Evolutionary conservation across 2,888 invertebrate species (phyloP), one percentile per base, ranked within the genome.

Genomic region (Adela reaumurella): DNA sequence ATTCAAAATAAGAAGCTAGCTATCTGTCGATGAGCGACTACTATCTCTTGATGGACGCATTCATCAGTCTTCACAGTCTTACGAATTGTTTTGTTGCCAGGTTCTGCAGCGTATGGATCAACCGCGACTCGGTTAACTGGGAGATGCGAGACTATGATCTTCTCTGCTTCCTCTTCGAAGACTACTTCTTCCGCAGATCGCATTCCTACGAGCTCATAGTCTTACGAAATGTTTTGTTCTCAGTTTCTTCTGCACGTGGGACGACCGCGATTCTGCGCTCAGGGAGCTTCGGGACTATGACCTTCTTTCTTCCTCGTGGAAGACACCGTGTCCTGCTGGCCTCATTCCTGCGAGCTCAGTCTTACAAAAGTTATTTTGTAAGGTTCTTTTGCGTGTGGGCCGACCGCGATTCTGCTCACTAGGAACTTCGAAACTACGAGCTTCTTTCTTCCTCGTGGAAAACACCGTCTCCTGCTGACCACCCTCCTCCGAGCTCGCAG

Each of bases 261-360:
- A 88, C 58, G 83, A 86, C 55, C 79, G 86, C 29, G 81, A 83
- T 52, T 70, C 74, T 1, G 73, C 74, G 52, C 72, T 68, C 52
- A 84, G 83, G 1, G 84, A 83, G 55, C 63, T 83, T 14, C 68
- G 72, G 49, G 74, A 85, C 64, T 92, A 87, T 64, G 83, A 87
- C 58, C 67, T 95, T 49, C 74, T 87, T 59, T 94, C 67, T 92
- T 88, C 65, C 74, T 94, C 18, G 85, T 86, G 48, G 92, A 94
- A 61, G 91, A 94, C 62, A n/a, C n/a, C n/a, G n/a, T n/a, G n/a
- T n/a, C n/a, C n/a, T n/a, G n/a, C n/a, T n/a, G n/a, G n/a, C n/a
- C n/a, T n/a, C n/a, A n/a, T n/a, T n/a, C n/a, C n/a, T n/a, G n/a
- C n/a, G n/a, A n/a, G n/a, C n/a, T n/a, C n/a, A n/a, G n/a, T n/a